These are phyloP conservation scores for Lasioglossum malachurum DNA, from an alignment of 2,888 invertebrate genomes.

Conservation along the genomic window DNA sequence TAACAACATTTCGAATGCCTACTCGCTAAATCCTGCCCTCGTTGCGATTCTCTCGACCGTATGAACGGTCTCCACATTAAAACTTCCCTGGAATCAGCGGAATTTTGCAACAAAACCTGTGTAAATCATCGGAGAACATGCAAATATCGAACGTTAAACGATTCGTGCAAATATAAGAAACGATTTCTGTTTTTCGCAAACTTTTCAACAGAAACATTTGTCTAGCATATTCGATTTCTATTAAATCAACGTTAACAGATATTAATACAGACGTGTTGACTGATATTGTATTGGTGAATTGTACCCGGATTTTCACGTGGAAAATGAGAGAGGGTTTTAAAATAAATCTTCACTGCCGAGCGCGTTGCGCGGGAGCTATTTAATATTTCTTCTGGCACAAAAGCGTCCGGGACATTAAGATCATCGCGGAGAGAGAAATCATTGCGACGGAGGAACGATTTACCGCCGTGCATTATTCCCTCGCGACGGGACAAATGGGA, in stretches of 20 bases:
- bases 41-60: neutral
- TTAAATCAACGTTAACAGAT: neutral
- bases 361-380: neutral
- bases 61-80: neutral
- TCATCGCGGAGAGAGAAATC: slow-evolving; percentile 40
- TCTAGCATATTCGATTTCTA: neutral
- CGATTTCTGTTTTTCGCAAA: neutral
- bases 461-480: slow-evolving; percentile 59
- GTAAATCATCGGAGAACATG: neutral
- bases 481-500: slow-evolving; percentile 58
- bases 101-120: neutral
- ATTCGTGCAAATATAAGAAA: neutral
- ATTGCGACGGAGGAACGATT: slow-evolving; percentile 53
- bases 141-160: neutral
- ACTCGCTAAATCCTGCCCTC: neutral
- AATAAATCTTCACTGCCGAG: neutral
- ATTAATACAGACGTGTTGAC: neutral
- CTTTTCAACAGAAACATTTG: neutral
- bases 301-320: neutral
- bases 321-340: neutral
- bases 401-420: slow-evolving; percentile 2
- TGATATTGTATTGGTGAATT: neutral
- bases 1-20: slow-evolving; percentile 40
- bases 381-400: neutral
- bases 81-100: slow-evolving; percentile 11